phyloP scores from a whole-genome alignment of 2,113 vertebrate species.

The Lagenorhynchus albirostris region DNA sequence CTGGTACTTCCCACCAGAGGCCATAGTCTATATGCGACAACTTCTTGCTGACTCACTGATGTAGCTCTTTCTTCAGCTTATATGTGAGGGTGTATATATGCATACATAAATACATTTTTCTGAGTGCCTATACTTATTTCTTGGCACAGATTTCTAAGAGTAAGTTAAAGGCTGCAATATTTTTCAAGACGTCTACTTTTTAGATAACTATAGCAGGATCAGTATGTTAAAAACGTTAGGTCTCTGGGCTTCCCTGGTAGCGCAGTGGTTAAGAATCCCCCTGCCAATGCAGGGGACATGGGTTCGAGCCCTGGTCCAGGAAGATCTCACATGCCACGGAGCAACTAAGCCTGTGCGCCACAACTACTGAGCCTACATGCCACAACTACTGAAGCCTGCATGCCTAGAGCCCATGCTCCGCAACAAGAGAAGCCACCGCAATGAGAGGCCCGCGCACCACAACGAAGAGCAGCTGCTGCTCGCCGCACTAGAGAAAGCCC shows the following conservation, averaged over 20 bases:
- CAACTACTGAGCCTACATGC: too few species aligned
- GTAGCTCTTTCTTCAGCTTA: background rate
- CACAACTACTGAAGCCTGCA: too few species aligned
- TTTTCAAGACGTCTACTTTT: slow-evolving; percentile 37
- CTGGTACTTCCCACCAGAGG: background rate
- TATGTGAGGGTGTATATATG: fast-evolving
- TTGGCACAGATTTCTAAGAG: background rate
- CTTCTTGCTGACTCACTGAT: background rate
- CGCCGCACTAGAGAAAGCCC: too few species aligned
- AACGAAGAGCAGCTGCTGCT: too few species aligned
- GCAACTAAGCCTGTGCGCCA: too few species aligned
- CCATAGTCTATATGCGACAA: background rate
- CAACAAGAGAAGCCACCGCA: too few species aligned
- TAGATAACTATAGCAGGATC: background rate
- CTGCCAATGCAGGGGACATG: background rate
- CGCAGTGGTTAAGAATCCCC: background rate
- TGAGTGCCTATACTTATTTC: background rate
- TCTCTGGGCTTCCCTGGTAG: background rate
- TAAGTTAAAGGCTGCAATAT: background rate
- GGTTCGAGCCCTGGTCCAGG: too few species aligned
- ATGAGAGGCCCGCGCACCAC: too few species aligned
- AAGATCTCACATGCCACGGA: too few species aligned
- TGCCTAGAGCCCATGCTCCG: too few species aligned
- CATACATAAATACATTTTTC: background rate
- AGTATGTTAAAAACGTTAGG: background rate